These are phyloP conservation scores for Aphelenchoides fujianensis DNA, from an alignment of 1,140 invertebrate species.

Conservation along the genomic window DNA sequence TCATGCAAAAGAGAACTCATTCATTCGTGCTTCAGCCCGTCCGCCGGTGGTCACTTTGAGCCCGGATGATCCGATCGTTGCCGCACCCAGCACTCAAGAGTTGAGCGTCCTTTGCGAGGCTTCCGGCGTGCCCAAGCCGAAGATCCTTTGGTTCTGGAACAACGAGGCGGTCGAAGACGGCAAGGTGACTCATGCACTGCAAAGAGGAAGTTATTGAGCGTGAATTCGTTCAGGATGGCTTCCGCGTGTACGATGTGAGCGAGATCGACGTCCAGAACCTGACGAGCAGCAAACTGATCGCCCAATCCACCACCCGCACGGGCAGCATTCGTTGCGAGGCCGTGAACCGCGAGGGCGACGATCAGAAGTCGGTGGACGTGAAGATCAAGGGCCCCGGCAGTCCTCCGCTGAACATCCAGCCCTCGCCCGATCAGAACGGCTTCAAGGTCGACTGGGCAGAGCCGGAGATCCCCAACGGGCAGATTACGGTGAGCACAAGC, in stretches of 20 bases:
- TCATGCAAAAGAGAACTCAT: no score
- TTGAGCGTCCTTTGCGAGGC: conserved; percentile 56
- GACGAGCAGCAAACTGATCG: conserved; percentile 53
- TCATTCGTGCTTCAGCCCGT: conserved; percentile 42
- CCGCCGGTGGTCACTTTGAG: conserved; percentile 43
- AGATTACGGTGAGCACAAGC: conserved; percentile 41
- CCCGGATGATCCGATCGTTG: conserved; percentile 34
- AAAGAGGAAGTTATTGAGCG: conserved; percentile 21
- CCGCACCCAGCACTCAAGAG: conserved; percentile 52
- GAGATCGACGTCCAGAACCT: conserved; percentile 49
- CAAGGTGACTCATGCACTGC: conserved; percentile 41
- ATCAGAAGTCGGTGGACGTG: conserved; percentile 52
- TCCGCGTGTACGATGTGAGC: conserved; percentile 58
- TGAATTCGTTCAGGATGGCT: conserved; percentile 42
- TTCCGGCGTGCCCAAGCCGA: conserved; percentile 57
- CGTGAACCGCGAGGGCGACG: conserved; percentile 53
- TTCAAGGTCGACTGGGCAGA: conserved; percentile 58
- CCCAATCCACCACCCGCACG: conserved; percentile 53
- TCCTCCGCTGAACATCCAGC: conserved; percentile 48
- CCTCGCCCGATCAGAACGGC: conserved; percentile 52
- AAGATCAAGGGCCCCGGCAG: conserved; percentile 57
- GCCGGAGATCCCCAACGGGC: conserved; percentile 55
- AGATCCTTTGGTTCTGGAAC: conserved; percentile 61
- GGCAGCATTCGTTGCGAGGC: conserved; percentile 56
- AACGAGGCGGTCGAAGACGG: conserved; percentile 53